Evolutionary conservation across 2,113 vertebrate species (phyloP).

Genomic region (Athene cunicularia): DNA sequence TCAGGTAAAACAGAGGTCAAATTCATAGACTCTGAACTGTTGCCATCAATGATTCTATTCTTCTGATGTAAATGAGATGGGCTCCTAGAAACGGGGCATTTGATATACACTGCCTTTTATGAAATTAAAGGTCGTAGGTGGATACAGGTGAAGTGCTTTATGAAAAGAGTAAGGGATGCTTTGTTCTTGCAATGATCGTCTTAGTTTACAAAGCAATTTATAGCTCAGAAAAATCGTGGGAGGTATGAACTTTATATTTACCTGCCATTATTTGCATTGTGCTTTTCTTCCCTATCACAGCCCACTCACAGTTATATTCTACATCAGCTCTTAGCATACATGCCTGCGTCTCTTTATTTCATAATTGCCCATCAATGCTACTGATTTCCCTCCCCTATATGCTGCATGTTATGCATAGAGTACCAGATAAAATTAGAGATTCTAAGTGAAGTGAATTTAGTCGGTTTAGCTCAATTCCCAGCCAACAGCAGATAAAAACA

Average conservation of each 20-base stretch:
- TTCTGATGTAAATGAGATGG: not conserved
- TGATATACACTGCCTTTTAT: not conserved
- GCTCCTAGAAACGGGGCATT: not conserved
- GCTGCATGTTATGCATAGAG: not conserved
- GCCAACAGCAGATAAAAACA: slow-evolving; percentile 60
- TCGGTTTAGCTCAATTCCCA: slow-evolving; percentile 33
- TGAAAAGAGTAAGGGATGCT: not conserved
- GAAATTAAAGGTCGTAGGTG: not conserved
- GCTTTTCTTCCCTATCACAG: not conserved
- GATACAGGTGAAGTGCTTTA: not conserved
- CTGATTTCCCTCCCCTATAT: not conserved
- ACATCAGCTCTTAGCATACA: not conserved
- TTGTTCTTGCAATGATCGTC: not conserved
- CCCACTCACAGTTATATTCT: not conserved
- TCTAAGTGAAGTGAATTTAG: slow-evolving; percentile 16
- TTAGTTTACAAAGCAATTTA: not conserved
- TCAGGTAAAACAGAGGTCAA: not conserved
- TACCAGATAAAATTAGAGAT: slow-evolving; percentile 8
- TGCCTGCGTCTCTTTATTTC: not conserved
- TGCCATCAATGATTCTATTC: not conserved
- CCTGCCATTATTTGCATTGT: not conserved
- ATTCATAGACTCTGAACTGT: not conserved
- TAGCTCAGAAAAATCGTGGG: not conserved
- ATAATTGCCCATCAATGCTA: not conserved
- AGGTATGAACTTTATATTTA: not conserved